Conservation (phyloP, 1,140 invertebrate genomes). For the Euura lappo region DNA sequence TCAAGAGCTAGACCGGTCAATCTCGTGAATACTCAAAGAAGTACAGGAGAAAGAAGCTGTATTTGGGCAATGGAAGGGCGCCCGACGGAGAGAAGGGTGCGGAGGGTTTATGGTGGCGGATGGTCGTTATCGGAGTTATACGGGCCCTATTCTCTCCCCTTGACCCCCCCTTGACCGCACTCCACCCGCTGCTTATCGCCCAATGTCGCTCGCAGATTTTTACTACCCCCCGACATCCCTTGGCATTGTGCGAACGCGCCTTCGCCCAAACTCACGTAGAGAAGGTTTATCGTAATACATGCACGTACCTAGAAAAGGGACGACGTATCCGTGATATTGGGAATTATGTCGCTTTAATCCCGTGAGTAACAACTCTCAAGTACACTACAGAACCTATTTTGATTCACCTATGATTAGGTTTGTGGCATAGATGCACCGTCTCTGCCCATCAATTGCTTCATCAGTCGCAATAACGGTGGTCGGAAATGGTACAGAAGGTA, state of each 20-base stretch:
- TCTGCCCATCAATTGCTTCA: too few relatives aligned
- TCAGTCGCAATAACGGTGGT: too few relatives aligned
- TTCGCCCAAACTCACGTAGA: neutral
- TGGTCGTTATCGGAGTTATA: conserved; percentile 43
- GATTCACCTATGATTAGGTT: too few relatives aligned
- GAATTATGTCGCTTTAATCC: too few relatives aligned
- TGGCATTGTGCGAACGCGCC: neutral
- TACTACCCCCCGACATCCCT: conserved; percentile 14
- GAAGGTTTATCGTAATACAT: too few relatives aligned
- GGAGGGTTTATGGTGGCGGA: conserved; percentile 39
- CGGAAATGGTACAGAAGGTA: too few relatives aligned
- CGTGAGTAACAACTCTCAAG: too few relatives aligned
- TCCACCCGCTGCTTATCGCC: conserved; percentile 25
- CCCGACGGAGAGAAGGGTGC: conserved; percentile 32
- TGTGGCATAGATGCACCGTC: too few relatives aligned
- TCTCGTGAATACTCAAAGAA: neutral
- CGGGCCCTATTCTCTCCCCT: conserved; percentile 28
- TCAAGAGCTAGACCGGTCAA: too few relatives aligned
- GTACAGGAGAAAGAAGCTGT: neutral
- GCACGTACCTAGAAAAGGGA: too few relatives aligned
- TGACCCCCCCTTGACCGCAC: conserved; percentile 23
- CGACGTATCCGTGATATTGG: too few relatives aligned
- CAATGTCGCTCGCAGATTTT: conserved; percentile 27
- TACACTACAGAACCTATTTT: too few relatives aligned
- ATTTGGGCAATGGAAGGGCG: neutral